Conservation (phyloP, 2,113 vertebrate genomes). For the Cyanoderma ruficeps region DNA sequence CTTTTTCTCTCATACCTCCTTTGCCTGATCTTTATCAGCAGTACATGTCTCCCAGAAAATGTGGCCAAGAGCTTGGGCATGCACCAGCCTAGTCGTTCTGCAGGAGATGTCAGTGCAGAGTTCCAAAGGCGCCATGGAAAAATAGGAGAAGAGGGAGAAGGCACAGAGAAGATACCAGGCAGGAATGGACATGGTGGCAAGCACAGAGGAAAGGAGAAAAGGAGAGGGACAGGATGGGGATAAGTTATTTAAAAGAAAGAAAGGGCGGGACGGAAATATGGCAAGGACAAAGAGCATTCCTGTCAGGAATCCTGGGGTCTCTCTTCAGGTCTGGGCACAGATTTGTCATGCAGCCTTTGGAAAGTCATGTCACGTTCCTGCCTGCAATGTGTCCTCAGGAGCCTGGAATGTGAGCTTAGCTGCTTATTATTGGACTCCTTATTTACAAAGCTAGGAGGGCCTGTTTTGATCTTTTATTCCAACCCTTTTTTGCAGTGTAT, state of each 20-base stretch:
- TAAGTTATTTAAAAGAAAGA: neutral
- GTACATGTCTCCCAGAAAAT: neutral
- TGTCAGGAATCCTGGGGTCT: neutral
- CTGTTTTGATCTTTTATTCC: conserved; percentile 53
- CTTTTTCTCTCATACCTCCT: neutral
- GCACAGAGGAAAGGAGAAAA: neutral
- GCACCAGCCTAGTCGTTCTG: neutral
- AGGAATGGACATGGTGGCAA: neutral
- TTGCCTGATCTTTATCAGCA: neutral
- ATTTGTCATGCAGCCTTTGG: conserved; percentile 47
- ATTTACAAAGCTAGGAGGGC: conserved; percentile 34
- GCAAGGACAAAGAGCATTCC: neutral
- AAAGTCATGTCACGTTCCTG: conserved; percentile 49
- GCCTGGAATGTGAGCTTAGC: conserved; percentile 42
- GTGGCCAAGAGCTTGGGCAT: neutral
- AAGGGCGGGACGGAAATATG: neutral
- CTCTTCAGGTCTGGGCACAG: conserved; percentile 25
- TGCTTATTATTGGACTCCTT: conserved; percentile 42
- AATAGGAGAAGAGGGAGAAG: neutral
- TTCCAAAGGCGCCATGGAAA: neutral
- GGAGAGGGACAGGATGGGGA: neutral
- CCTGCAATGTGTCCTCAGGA: conserved; percentile 42
- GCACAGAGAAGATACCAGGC: neutral
- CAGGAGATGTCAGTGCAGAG: neutral
- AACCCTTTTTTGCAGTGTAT: neutral